phyloP scores from a whole-genome alignment of 2,113 vertebrate genomes.

The Dasyprocta punctata region DNA sequence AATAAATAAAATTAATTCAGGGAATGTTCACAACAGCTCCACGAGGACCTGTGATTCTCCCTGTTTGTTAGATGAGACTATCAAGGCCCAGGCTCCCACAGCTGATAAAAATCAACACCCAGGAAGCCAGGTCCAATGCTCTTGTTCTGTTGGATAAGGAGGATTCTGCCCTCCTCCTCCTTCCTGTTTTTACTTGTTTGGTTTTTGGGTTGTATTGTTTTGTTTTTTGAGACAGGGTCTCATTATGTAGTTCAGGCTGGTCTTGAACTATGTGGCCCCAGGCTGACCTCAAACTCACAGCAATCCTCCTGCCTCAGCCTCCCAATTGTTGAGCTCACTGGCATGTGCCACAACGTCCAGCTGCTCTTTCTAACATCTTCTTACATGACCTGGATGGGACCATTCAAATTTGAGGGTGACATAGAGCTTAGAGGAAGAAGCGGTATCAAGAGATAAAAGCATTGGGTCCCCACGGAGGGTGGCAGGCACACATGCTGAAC shows the following conservation, averaged over 20 bases:
- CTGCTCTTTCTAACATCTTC: background rate
- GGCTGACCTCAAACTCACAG: background rate
- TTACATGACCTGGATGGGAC: background rate
- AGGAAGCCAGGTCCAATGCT: background rate
- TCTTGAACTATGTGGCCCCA: background rate
- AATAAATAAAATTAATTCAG: background rate
- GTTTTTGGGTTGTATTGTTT: background rate
- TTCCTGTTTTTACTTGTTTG: background rate
- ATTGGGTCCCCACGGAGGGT: background rate
- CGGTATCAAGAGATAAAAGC: background rate
- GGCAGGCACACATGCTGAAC: accelerated
- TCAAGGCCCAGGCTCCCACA: background rate
- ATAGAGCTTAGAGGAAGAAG: background rate
- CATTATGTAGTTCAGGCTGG: background rate
- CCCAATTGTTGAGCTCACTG: background rate
- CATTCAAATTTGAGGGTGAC: background rate
- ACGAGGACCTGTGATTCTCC: background rate
- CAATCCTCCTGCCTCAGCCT: background rate
- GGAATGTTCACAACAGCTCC: background rate
- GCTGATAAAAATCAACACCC: background rate
- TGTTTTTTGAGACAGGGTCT: background rate
- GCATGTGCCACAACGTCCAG: background rate
- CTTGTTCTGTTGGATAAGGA: background rate
- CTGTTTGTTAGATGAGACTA: background rate
- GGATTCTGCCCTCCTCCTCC: background rate